phyloP scores from a whole-genome alignment of 2,888 invertebrate genomes.

The Ceratothoa steindachneri region DNA sequence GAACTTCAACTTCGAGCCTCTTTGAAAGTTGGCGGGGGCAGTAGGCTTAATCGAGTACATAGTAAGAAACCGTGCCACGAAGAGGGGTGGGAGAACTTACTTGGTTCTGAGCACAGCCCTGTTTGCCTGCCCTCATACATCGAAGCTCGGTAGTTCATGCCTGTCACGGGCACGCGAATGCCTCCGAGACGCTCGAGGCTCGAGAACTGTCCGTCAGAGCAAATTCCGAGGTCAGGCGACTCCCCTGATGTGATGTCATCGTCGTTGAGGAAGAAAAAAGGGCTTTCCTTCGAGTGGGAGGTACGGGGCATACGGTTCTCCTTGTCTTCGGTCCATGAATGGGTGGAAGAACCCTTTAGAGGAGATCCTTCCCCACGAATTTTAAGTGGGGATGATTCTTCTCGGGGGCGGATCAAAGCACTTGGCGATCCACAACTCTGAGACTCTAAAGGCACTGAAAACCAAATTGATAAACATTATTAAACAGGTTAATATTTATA shows the following conservation, averaged over 20 bases:
- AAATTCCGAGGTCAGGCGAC: slow-evolving; percentile 85
- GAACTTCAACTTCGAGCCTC: no score
- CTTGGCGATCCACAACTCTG: background rate
- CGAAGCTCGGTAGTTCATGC: background rate
- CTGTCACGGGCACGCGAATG: background rate
- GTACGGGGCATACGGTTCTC: background rate
- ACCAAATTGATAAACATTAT: background rate
- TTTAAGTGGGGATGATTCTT: background rate
- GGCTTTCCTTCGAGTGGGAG: background rate
- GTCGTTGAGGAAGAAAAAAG: slow-evolving; percentile 1
- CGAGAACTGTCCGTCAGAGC: slow-evolving; percentile 63
- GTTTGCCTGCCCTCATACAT: background rate
- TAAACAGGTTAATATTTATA: no score
- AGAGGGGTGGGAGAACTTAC: slow-evolving; percentile 22
- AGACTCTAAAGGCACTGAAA: background rate
- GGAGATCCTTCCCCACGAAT: background rate
- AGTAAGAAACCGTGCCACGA: no score
- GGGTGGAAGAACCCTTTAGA: slow-evolving; percentile 11
- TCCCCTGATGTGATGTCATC: slow-evolving; percentile 42
- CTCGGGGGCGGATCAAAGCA: background rate
- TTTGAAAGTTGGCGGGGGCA: no score
- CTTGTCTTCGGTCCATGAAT: slow-evolving; percentile 12
- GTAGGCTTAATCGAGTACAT: no score
- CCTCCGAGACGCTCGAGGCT: slow-evolving; percentile 32
- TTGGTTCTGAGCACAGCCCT: slow-evolving; percentile 39